These are phyloP conservation scores for Oasisia sp. DNA, from an alignment of 2,888 invertebrate species.

Conservation along the genomic window DNA sequence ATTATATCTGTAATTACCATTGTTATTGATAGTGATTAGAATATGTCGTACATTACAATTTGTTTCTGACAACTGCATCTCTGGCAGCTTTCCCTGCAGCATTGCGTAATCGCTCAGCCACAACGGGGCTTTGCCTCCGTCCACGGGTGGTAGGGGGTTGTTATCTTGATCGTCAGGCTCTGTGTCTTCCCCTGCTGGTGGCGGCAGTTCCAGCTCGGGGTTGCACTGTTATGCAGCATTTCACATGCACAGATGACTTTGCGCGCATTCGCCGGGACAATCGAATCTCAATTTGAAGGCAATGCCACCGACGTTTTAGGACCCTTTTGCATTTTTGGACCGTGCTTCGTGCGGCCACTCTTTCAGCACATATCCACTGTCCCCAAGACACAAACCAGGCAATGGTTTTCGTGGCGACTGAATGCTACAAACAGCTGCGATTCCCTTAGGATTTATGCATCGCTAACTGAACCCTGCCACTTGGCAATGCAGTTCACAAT, in stretches of 20 bases:
- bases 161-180: neutral
- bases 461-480: constrained; percentile 19
- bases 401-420: neutral
- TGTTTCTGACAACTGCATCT: no score
- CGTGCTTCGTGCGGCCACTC: constrained; percentile 17
- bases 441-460: constrained; percentile 9
- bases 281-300: neutral
- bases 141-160: neutral
- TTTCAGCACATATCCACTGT: constrained; percentile 21
- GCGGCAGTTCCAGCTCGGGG: constrained; percentile 11
- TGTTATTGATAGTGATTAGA: no score
- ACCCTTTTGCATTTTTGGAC: constrained; percentile 18
- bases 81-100: no score
- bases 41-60: no score
- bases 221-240: constrained; percentile 17
- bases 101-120: neutral
- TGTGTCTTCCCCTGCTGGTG: neutral
- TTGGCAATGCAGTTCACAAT: constrained; percentile 22
- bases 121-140: neutral
- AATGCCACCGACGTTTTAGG: neutral
- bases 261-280: neutral
- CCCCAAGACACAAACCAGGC: neutral
- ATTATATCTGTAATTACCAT: no score
- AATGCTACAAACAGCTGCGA: neutral
- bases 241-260: constrained; percentile 8